Percentiles rank a stretch among this genome's conserved stretches.
Conservation (phyloP, 2,888 invertebrate genomes). For the Pediacus dermestoides region DNA sequence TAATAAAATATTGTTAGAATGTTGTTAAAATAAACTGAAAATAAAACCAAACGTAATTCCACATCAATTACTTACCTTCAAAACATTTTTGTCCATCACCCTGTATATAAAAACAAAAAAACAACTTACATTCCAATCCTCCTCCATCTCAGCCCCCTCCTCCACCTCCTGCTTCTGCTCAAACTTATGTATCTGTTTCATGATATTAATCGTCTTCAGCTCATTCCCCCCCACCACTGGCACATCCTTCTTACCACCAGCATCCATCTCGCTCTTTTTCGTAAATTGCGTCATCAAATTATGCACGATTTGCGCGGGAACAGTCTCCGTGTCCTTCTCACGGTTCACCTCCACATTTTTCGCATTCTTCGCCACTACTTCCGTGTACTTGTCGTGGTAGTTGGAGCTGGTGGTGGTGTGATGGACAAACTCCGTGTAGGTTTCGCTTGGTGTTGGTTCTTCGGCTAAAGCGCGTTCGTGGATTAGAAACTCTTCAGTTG, state of each 20-base stretch:
- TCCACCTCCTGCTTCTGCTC: conserved; percentile 36
- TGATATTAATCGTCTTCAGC: conserved; percentile 40
- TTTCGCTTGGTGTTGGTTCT: conserved; percentile 19
- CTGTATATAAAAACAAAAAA: too few relatives aligned
- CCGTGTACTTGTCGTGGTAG: conserved; percentile 34
- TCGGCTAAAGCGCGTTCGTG: conserved; percentile 1
- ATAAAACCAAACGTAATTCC: too few relatives aligned
- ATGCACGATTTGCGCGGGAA: conserved; percentile 36
- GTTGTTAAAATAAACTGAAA: too few relatives aligned
- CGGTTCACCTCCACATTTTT: conserved; percentile 26
- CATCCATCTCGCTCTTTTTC: conserved; percentile 32
- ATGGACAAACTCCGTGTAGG: conserved; percentile 32
- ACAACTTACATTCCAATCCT: conserved; percentile 36
- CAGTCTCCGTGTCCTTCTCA: conserved; percentile 38
- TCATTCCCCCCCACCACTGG: conserved; percentile 30
- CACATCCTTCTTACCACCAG: conserved; percentile 29
- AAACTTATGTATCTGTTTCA: conserved; percentile 46
- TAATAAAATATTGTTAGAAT: too few relatives aligned
- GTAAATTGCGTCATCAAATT: conserved; percentile 39
- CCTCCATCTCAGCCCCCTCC: conserved; percentile 17
- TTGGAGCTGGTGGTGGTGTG: conserved; percentile 31
- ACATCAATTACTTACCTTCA: too few relatives aligned
- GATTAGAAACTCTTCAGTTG: conserved; percentile 1
- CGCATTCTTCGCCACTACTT: conserved; percentile 28
- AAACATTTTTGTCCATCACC: too few relatives aligned